phyloP scores from a whole-genome alignment of 1,140 invertebrate genomes.

The Lucilia sericata region DNA sequence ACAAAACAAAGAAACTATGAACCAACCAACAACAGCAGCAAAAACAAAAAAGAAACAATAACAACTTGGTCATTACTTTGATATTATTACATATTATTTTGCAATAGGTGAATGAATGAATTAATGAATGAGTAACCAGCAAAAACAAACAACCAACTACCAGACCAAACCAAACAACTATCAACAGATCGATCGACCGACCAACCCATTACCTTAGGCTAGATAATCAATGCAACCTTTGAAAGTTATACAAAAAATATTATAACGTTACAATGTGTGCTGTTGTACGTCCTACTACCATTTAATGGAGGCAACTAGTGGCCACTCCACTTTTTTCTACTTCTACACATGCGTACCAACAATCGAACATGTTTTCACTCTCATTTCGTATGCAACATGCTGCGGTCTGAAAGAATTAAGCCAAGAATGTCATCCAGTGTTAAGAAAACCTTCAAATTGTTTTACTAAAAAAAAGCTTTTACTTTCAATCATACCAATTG shows the following conservation, averaged over 20 bases:
- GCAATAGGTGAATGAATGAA: constrained; percentile 8
- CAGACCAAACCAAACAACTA: not conserved
- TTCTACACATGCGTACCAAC: constrained; percentile 5
- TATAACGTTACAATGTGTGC: not conserved
- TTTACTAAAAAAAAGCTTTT: constrained; percentile 52
- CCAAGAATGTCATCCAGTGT: not conserved
- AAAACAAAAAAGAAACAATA: too few relatives aligned
- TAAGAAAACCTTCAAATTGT: constrained; percentile 24
- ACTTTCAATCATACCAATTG: constrained; percentile 60
- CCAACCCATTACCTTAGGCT: constrained; percentile 9
- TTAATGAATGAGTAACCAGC: constrained; percentile 8
- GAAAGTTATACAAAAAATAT: not conserved
- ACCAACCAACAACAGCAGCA: not conserved
- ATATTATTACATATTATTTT: not conserved
- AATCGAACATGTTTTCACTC: constrained; percentile 28
- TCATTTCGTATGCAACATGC: not conserved
- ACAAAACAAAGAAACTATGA: not conserved
- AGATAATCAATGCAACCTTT: constrained; percentile 1
- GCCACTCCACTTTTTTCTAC: not conserved
- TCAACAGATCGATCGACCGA: not conserved
- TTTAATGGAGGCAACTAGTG: not conserved
- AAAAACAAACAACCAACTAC: not conserved
- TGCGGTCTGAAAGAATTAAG: not conserved
- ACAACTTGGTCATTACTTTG: not conserved
- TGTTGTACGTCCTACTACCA: not conserved